Base-by-base conservation (phyloP, 2,797 vertebrate genomes). In the Epinephelus coioides region DNA sequence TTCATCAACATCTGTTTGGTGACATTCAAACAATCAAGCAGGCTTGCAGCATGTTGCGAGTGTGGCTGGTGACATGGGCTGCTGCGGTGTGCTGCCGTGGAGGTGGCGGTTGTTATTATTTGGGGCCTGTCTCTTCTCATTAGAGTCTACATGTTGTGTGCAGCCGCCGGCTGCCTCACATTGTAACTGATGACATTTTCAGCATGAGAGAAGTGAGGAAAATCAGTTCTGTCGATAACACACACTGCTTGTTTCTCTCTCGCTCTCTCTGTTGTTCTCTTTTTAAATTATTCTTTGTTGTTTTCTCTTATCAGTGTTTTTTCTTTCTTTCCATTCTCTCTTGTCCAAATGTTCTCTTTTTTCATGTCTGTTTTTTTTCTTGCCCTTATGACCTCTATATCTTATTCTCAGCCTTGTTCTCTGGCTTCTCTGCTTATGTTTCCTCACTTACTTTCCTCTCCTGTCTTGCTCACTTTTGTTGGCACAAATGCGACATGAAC, bases 81-180 rank as follows among this genome's bases (percentile, higher is more conserved):
- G 66, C 56, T 27, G 63, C 51, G 1, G 11, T 9, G n/a, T 1
- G 57, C 49, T 11, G 74, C 46, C 0, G 63, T 27, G 25, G 61
- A 51, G 47, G 43, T 0, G 55, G 23, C 6, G 55, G 13, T 57
- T 18, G 81, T 55, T 67, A 21, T 75, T 67, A 78, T 86, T 80
- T 76, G 67, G 56, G 25, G 34, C 50, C 46, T 72, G 86, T 87
- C 88, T 80, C 76, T 72, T 86, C 64, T 75, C 61, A 59, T 89
- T 71, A 88, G 4, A 18, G 21, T 63, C 50, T 19, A 68, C 82
- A 55, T 60, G 34, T 0, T 14, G 61, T 14, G 62, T 15, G n/a
- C 38, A 21, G 70, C 74, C 57, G 67, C 59, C 0, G 55, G 53
- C 59, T 40, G 69, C 34, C 73, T 63, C 40, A 65, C 46, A 13